phyloP scores from a whole-genome alignment of 2,113 vertebrate genomes.

The Deroptyus accipitrinus region DNA sequence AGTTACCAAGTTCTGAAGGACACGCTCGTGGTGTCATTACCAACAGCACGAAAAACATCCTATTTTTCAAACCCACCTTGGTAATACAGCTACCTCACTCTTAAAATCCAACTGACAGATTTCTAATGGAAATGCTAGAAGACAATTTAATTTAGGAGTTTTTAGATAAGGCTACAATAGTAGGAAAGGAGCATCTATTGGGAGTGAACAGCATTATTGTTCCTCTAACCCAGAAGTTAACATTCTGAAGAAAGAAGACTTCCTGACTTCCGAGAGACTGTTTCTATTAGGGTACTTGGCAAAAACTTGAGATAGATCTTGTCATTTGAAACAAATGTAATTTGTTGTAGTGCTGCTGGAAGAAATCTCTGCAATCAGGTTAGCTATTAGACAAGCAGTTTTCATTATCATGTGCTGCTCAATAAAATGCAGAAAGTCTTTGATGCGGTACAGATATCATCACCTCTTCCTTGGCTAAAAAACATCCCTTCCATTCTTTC shows the following conservation, averaged over 20 bases:
- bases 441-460: background rate
- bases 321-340: background rate
- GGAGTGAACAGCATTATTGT: background rate
- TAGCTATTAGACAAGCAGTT: background rate
- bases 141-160: background rate
- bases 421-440: background rate
- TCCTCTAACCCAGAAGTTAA: background rate
- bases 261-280: background rate
- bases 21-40: background rate
- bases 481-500: too few relatives aligned
- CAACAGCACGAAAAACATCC: background rate
- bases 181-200: background rate
- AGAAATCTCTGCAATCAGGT: background rate
- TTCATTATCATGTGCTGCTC: background rate
- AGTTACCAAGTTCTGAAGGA: background rate
- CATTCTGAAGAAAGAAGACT: background rate
- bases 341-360: constrained; percentile 10
- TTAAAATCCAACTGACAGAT: background rate
- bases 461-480: background rate
- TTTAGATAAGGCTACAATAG: background rate
- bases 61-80: background rate
- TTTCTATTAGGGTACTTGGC: background rate
- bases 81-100: background rate
- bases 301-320: background rate
- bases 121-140: constrained; percentile 3